Conservation (phyloP, 2,888 invertebrate genomes). For the Noctuana brunneofusca region DNA sequence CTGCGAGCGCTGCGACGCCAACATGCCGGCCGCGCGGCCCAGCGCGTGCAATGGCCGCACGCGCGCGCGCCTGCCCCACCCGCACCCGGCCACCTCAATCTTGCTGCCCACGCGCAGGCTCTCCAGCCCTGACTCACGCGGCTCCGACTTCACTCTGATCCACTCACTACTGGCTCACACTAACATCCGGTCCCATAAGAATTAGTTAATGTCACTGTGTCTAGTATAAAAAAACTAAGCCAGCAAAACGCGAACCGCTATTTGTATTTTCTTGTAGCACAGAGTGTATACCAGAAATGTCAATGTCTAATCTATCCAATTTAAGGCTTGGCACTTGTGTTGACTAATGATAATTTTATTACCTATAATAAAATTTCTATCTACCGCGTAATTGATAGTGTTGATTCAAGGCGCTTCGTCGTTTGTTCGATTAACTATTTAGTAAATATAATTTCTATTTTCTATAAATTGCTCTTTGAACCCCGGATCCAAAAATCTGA, state of each 20-base stretch:
- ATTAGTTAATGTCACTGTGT: slow-evolving; percentile 2
- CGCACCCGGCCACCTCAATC: slow-evolving; percentile 80
- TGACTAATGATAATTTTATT: slow-evolving; percentile 55
- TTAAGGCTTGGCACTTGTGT: slow-evolving; percentile 58
- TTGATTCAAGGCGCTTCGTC: slow-evolving; percentile 74
- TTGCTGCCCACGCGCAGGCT: slow-evolving; percentile 54
- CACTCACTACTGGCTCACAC: slow-evolving; percentile 21
- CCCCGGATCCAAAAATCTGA: slow-evolving; percentile 63
- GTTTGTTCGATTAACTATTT: slow-evolving; percentile 55
- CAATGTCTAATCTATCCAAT: slow-evolving; percentile 3
- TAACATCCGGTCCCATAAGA: slow-evolving; percentile 26
- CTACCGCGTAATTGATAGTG: slow-evolving; percentile 55
- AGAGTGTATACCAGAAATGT: neutral
- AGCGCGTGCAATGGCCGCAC: slow-evolving; percentile 78
- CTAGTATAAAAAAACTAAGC: no score
- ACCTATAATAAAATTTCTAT: slow-evolving; percentile 49
- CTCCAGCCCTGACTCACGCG: slow-evolving; percentile 31
- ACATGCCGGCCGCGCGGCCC: slow-evolving; percentile 77
- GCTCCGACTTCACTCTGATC: neutral
- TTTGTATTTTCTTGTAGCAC: neutral
- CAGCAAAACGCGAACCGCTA: no score
- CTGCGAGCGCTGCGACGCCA: slow-evolving; percentile 80
- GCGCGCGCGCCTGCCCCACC: slow-evolving; percentile 80
- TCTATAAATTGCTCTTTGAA: slow-evolving; percentile 45
- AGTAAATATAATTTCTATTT: slow-evolving; percentile 24